phyloP scores from a whole-genome alignment of 2,113 vertebrate species.

The Seriola dumerili region DNA sequence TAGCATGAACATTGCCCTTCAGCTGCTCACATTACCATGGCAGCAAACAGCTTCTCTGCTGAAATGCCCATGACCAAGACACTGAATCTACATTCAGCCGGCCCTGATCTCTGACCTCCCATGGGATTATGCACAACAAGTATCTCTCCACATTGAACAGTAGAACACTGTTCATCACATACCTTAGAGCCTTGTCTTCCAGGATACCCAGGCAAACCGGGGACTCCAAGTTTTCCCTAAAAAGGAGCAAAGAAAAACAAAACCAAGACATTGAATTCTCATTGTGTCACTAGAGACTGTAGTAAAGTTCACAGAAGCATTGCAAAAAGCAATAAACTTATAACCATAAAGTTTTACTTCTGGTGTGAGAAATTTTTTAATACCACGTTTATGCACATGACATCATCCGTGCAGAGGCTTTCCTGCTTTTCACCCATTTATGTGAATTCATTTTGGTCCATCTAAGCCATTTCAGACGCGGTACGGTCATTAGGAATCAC shows the following conservation, averaged over 20 bases:
- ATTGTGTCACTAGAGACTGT: slow-evolving; percentile 27
- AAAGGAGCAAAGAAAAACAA: slow-evolving; percentile 42
- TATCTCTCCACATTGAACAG: background rate
- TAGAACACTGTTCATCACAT: slow-evolving; percentile 29
- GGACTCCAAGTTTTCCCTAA: slow-evolving; percentile 98
- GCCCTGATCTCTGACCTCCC: slow-evolving; percentile 4
- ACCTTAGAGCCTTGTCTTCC: slow-evolving; percentile 98
- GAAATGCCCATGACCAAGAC: slow-evolving; percentile 1
- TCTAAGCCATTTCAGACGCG: background rate
- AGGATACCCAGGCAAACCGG: slow-evolving; percentile 96
- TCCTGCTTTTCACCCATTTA: slow-evolving; percentile 19
- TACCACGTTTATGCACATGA: slow-evolving; percentile 46
- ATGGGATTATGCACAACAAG: background rate
- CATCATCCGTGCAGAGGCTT: slow-evolving; percentile 16
- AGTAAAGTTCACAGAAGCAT: slow-evolving; percentile 44
- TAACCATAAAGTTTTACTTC: slow-evolving; percentile 30
- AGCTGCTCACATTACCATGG: background rate
- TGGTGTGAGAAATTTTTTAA: background rate
- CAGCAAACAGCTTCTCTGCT: background rate
- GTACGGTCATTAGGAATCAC: slow-evolving; percentile 14
- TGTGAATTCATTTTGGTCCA: slow-evolving; percentile 22
- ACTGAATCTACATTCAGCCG: background rate
- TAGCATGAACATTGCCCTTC: background rate
- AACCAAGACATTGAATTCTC: slow-evolving; percentile 32
- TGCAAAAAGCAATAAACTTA: slow-evolving; percentile 38